Percentiles rank a stretch among this genome's conserved stretches.
Conservation (phyloP, 1,140 invertebrate genomes). For the Coboldia fuscipes region DNA sequence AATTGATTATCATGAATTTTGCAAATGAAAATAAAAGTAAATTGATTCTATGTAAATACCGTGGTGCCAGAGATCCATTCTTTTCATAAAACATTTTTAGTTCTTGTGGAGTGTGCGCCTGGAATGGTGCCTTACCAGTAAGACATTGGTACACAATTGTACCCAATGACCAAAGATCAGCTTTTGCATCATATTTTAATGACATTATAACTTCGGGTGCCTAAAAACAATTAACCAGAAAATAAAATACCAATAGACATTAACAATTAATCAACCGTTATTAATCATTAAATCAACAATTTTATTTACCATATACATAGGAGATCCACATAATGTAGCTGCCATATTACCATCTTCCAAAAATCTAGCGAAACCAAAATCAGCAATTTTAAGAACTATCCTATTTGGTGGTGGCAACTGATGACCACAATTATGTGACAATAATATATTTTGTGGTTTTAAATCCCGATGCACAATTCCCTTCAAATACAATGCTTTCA, state of each 20-base stretch:
- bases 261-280: not conserved
- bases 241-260: not conserved
- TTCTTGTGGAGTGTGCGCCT: constrained; percentile 94
- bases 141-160: constrained; percentile 98
- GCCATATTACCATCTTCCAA: constrained; percentile 98
- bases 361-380: constrained; percentile 98
- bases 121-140: constrained; percentile 95
- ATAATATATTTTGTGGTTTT: constrained; percentile 92
- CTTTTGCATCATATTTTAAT: constrained; percentile 94
- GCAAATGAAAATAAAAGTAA: not conserved
- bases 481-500: constrained; percentile 89
- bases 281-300: constrained; percentile 3
- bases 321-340: constrained; percentile 94
- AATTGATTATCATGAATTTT: not conserved
- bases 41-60: constrained; percentile 40
- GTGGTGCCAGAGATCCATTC: constrained; percentile 83
- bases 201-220: constrained; percentile 99
- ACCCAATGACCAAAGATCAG: constrained; percentile 96
- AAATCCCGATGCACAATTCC: constrained; percentile 97
- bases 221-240: constrained; percentile 22
- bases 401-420: constrained; percentile 70
- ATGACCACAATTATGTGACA: constrained; percentile 60
- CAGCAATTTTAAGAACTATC: constrained; percentile 92
- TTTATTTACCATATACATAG: constrained; percentile 88
- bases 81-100: constrained; percentile 95